These are phyloP conservation scores for Carollia perspicillata DNA, from an alignment of 2,113 vertebrate genomes.

Conservation along the genomic window DNA sequence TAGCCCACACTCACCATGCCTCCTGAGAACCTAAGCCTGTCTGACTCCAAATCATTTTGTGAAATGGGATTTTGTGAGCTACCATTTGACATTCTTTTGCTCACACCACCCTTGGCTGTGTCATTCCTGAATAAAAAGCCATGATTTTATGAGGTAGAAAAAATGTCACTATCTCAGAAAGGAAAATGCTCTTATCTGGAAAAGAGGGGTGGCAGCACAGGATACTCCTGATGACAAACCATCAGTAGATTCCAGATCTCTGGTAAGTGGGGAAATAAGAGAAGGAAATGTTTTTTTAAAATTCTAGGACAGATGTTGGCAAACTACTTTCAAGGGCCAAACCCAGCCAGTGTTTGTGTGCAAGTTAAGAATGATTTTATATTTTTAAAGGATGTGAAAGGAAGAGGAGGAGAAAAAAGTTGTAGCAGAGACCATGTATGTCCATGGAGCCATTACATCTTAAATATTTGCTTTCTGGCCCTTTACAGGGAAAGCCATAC, in stretches of 20 bases:
- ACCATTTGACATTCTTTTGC: neutral
- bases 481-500: neutral
- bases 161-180: neutral
- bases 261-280: neutral
- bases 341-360: neutral
- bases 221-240: neutral
- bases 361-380: neutral
- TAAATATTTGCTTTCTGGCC: neutral
- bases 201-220: neutral
- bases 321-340: neutral
- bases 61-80: neutral
- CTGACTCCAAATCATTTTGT: too few relatives aligned
- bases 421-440: neutral
- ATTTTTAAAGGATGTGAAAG: neutral
- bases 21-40: too few relatives aligned
- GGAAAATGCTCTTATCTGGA: neutral
- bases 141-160: neutral
- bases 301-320: neutral
- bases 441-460: too few relatives aligned
- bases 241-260: neutral
- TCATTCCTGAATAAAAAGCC: neutral
- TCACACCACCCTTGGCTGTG: neutral
- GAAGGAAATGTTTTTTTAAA: neutral
- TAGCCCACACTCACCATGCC: neutral
- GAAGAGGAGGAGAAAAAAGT: neutral